phyloP scores from a whole-genome alignment of 2,113 vertebrate genomes.

The Drymodes brunneopygia region DNA sequence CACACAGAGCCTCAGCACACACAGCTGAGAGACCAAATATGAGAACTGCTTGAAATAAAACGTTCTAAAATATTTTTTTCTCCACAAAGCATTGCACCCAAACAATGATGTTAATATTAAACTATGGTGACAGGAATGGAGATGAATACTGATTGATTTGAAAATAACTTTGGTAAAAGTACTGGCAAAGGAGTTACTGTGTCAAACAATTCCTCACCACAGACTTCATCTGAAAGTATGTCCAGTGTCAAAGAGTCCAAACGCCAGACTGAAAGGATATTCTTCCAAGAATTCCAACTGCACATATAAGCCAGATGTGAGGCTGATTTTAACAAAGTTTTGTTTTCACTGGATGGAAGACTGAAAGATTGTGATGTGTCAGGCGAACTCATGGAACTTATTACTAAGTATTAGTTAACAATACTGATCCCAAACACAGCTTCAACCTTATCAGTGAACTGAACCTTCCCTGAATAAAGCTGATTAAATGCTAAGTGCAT shows the following conservation, averaged over 20 bases:
- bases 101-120: conserved; percentile 34
- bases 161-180: conserved; percentile 30
- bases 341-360: conserved; percentile 42
- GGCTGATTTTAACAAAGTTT: conserved; percentile 17
- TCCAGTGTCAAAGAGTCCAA: conserved; percentile 30
- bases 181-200: conserved; percentile 39
- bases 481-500: not conserved
- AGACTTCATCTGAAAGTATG: conserved; percentile 4
- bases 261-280: conserved; percentile 5
- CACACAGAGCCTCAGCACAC: not conserved
- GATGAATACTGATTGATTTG: conserved; percentile 5
- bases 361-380: conserved; percentile 39
- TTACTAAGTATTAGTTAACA: conserved; percentile 16
- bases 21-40: not conserved
- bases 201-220: conserved; percentile 39
- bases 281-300: conserved; percentile 58
- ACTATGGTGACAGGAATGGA: conserved; percentile 11
- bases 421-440: not conserved
- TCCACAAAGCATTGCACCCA: not conserved
- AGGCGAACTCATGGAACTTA: conserved; percentile 34
- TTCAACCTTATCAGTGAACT: not conserved
- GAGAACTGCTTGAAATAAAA: not conserved
- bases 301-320: conserved; percentile 52
- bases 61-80: not conserved
- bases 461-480: not conserved